Percentiles rank a stretch among this genome's conserved stretches.
Evolutionary conservation across 2,113 vertebrate species (phyloP).

Genomic region (Strix uralensis): DNA sequence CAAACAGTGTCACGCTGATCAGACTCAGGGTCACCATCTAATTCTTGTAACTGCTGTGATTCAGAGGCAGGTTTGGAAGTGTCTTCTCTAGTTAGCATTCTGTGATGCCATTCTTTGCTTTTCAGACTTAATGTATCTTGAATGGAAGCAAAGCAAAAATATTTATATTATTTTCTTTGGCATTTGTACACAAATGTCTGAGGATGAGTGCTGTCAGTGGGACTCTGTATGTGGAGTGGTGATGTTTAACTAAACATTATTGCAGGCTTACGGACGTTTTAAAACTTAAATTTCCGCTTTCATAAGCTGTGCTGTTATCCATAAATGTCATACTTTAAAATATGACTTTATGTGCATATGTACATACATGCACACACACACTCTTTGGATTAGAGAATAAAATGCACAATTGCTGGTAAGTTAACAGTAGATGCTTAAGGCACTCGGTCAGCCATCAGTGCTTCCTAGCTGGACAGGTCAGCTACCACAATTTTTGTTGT

Average conservation of each 20-base stretch:
- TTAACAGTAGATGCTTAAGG: not conserved
- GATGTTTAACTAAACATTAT: not conserved
- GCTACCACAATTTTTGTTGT: not conserved
- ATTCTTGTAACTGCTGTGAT: not conserved
- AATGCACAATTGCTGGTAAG: not conserved
- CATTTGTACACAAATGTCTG: not conserved
- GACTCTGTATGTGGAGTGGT: not conserved
- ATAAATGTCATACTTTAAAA: not conserved
- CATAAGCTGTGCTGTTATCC: not conserved
- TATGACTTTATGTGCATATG: not conserved
- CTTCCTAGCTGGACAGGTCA: not conserved
- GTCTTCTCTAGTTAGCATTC: not conserved
- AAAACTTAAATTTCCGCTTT: not conserved
- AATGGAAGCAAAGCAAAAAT: not conserved
- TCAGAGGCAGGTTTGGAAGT: not conserved
- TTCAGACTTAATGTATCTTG: not conserved
- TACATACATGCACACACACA: not conserved
- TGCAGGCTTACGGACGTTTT: not conserved
- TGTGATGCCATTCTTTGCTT: not conserved
- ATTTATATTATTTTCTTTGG: not conserved
- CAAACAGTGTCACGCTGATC: rapidly evolving
- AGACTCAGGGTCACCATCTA: not conserved
- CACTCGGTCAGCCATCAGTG: not conserved
- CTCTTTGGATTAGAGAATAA: not conserved
- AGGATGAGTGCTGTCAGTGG: not conserved